Conservation (phyloP, 2,797 vertebrate genomes). For the Meriones psammophilus region DNA sequence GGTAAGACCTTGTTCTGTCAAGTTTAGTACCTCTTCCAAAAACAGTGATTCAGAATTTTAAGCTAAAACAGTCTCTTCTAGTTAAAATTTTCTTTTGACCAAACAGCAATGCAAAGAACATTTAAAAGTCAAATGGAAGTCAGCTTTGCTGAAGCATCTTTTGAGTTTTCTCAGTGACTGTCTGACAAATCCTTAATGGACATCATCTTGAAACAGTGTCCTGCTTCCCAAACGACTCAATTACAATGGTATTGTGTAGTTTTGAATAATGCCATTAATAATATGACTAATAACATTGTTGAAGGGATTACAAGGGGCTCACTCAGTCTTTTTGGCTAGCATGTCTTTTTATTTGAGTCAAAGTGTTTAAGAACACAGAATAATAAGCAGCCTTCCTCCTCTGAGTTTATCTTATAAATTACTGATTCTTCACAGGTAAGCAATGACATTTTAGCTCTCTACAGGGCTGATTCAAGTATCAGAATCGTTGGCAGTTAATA, state of each 20-base stretch:
- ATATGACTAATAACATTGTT: constrained; percentile 16
- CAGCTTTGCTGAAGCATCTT: constrained; percentile 48
- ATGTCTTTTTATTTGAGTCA: neutral
- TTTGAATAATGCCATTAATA: constrained; percentile 31
- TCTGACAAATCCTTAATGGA: neutral
- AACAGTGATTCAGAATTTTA: constrained; percentile 78
- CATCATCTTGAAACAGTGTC: neutral
- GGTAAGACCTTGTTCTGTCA: constrained; percentile 81
- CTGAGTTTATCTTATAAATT: constrained; percentile 36
- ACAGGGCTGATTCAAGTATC: neutral
- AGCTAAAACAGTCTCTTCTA: constrained; percentile 73
- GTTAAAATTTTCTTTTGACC: constrained; percentile 75
- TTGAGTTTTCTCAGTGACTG: constrained; percentile 12
- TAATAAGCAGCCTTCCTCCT: neutral
- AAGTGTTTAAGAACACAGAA: neutral
- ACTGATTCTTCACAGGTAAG: constrained; percentile 2
- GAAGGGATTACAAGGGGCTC: neutral
- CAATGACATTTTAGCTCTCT: constrained; percentile 22
- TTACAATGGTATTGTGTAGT: neutral
- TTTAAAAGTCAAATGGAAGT: constrained; percentile 80
- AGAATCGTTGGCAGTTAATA: constrained; percentile 44
- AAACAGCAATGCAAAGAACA: constrained; percentile 60
- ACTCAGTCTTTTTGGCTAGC: neutral
- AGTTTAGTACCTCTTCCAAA: constrained; percentile 78
- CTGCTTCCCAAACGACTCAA: neutral